Evolutionary conservation across 1,140 invertebrate species (phyloP), one percentile per base, ranked within the genome.

Genomic region (Forficula auricularia): DNA sequence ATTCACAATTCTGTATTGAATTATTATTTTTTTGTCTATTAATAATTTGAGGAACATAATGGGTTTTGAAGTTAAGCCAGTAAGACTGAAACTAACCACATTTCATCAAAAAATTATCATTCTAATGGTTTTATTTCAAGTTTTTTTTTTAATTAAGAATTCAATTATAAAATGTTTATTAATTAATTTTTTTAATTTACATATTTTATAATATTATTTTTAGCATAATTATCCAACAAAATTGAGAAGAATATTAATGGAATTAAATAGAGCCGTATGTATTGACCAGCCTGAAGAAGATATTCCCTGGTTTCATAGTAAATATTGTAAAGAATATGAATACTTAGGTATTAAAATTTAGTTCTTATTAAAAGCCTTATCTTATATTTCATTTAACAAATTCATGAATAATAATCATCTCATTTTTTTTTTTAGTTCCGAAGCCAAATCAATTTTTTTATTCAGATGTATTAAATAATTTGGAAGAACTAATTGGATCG

Each of bases 281-380:
- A 53, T 76, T 14, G 73, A 74, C 54, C 60, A 71, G 50, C 71
- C 73, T 0, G 66, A 73, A 52, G 55, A 60, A 14, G 65, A 68
- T 50, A 60, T 76, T 19, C 73, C 73, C 2, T 76, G 73, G 73
- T 75, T 76, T 51, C 73, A 76, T 55, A 63, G 71, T 46, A 72
- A 72, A 47, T 73, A 70, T 46, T 60, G 72, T 27, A 58, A 73
- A 53, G 65, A 58, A 47, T 22, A 53, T 9, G 38, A 50, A 14
- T 33, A 49, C 30, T 48, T 48, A 32, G 48, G 55, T 59, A 43
- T n/a, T n/a, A n/a, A n/a, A n/a, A n/a, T n/a, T n/a, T n/a, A n/a
- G n/a, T n/a, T n/a, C n/a, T n/a, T n/a, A n/a, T n/a, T n/a, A n/a
- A n/a, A n/a, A n/a, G n/a, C n/a, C n/a, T n/a, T n/a, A n/a, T n/a